Evolutionary conservation across 2,797 vertebrate species (phyloP), one percentile per base, ranked within the genome.

Genomic region (Nothura maculosa): DNA sequence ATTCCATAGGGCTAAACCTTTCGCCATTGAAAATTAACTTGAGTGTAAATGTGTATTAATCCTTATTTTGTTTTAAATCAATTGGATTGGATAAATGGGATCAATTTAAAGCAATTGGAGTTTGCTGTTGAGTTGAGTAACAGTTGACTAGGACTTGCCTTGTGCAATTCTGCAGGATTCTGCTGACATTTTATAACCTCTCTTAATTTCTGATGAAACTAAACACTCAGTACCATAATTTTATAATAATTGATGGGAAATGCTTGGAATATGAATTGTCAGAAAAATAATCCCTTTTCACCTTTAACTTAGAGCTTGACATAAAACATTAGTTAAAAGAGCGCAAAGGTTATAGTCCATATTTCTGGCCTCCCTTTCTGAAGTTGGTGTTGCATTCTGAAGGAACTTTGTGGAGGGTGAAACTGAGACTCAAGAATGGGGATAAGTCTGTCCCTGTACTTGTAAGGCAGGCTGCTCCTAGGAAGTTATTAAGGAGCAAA

Each of bases 191-290:
- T 69, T 3, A 20, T 36, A 67, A 64, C 12, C 16, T 5, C 16
- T 61, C 8, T 52, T 77, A 20, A 28, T 45, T 87, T 50, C 38
- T n/a, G 19, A 28, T 7, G 9, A 62, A 73, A 17, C 9, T 76
- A 55, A 81, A n/a, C 0, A 2, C 50, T 52, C 14, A 52, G 6
- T 82, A 52, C 7, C 6, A n/a, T 0, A 0, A 75, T 36, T 68
- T 19, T 62, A 16, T 78, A 73, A 76, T 40, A 9, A 48, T 60
- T 74, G 85, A 57, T 38, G 63, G 22, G 16, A 72, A 91, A 85
- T 57, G 43, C 30, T 74, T 6, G 28, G 34, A 50, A 30, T 74
- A 34, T 57, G 24, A 60, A 47, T 83, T 50, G 16, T 64, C 3
- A 5, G 48, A 54, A 83, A 28, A 80, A 57, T 47, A 30, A 17